These are phyloP conservation scores for Percopsis omiscomaycus DNA, from an alignment of 2,797 vertebrate genomes.

Conservation along the genomic window DNA sequence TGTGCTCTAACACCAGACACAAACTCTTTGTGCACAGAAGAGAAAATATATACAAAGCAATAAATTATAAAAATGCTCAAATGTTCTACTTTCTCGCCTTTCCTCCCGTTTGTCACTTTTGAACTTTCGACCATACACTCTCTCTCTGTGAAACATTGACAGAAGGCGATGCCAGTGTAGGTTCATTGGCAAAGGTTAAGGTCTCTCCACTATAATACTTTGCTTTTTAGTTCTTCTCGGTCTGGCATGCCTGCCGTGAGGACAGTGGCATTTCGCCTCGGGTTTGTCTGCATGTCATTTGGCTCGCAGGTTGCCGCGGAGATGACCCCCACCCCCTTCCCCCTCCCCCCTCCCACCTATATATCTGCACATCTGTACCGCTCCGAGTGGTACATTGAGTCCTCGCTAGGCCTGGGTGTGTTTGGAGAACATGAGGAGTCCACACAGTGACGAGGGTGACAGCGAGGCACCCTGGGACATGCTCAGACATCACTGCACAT, in stretches of 20 bases:
- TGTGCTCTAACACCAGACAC: no score
- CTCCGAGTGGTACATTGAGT: constrained; percentile 42
- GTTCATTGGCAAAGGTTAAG: constrained; percentile 53
- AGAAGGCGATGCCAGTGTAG: constrained; percentile 31
- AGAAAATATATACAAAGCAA: no score
- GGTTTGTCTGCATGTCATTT: constrained; percentile 48
- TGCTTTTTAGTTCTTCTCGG: constrained; percentile 13
- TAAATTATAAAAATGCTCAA: no score
- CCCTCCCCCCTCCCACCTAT: constrained; percentile 3
- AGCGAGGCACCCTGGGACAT: constrained; percentile 44
- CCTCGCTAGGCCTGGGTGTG: constrained; percentile 50
- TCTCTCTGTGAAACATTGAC: constrained; percentile 34
- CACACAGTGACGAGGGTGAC: constrained; percentile 38
- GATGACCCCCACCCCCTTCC: constrained; percentile 37
- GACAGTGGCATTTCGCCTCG: constrained; percentile 33
- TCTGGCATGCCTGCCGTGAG: constrained; percentile 34
- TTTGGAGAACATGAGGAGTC: constrained; percentile 51
- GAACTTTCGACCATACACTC: constrained; percentile 27
- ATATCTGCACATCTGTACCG: constrained; percentile 35
- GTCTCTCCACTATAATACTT: constrained; percentile 1
- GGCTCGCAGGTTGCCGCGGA: constrained; percentile 48
- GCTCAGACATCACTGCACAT: constrained; percentile 50
- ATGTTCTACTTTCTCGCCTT: neutral
- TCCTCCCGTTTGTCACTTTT: constrained; percentile 4
- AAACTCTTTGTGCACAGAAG: no score